Evolutionary conservation across 2,113 vertebrate genomes (phyloP), one percentile per base, ranked within the genome.

Genomic region (Fulica atra): DNA sequence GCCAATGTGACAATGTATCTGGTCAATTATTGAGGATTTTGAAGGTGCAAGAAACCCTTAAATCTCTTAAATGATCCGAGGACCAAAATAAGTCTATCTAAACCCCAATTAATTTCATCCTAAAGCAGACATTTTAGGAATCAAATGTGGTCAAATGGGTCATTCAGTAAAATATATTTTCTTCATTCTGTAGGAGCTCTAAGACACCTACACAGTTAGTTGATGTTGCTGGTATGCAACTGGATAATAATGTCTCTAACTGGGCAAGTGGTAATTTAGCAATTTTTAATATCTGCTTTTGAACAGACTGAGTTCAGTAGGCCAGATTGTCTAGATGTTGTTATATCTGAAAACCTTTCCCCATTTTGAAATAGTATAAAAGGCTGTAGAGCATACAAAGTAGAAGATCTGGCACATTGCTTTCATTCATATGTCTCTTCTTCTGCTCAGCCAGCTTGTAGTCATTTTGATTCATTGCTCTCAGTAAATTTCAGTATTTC

Each of bases 381-480:
- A 5, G 6, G 11, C 33, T 80, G 14, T 2, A 66, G 23, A 85
- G 13, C 36, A 61, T 60, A 50, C 24, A 86, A 78, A 83, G 35
- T 19, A 74, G 54, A 50, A 80, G 77, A 63, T 51, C 31, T 90
- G 33, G 28, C 36, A 64, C 15, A 16, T 24, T 46, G n/a, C 9
- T 92, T 87, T 90, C 76, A 38, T 81, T 88, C 65, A 19, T 77
- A 16, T 10, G 5, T 53, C 53, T 89, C 64, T 48, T 88, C 65
- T 46, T 57, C 26, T 86, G 18, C 42, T 76, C 69, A 72, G 82
- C 19, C 57, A 92, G 60, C 36, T 44, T 53, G 51, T 53, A 68
- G 53, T 74, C 13, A 65, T 92, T 93, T 91, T 94, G 71, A 90
- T 90, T 93, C 68, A 88, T 57, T 94, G 40, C 66, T 88, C 89